A percentile compares a stretch with the other conserved stretches of the same genome.
These are phyloP conservation scores for Sesia apiformis DNA, from an alignment of 2,888 invertebrate species.

Conservation along the genomic window DNA sequence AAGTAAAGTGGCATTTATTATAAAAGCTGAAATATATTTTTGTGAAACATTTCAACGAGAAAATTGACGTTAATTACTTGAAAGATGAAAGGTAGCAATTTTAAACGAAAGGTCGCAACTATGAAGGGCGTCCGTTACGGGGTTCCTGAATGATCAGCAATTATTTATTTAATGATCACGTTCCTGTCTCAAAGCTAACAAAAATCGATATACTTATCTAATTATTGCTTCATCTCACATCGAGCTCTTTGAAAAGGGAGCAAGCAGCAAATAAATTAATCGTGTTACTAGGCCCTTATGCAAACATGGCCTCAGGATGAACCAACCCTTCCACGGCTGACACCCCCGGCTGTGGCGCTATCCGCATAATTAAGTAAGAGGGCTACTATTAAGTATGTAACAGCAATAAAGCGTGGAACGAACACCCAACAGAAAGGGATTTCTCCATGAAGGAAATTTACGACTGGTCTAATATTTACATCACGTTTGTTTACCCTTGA, in stretches of 20 bases:
- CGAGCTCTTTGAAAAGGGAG: constrained; percentile 32
- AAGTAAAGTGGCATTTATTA: too few relatives aligned
- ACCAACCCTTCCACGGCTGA: constrained; percentile 36
- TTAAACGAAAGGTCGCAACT: neutral
- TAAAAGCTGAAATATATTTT: neutral
- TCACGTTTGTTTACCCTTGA: neutral
- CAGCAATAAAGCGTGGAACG: constrained; percentile 53
- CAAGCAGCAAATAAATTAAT: constrained; percentile 47
- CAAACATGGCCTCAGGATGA: constrained; percentile 39
- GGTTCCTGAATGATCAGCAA: neutral
- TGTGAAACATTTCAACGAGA: constrained; percentile 15
- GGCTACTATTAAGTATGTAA: constrained; percentile 62
- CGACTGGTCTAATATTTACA: constrained; percentile 8
- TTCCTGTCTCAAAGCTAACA: neutral
- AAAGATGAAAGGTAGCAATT: constrained; percentile 28
- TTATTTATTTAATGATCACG: neutral
- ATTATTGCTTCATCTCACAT: too few relatives aligned
- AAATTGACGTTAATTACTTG: constrained; percentile 40
- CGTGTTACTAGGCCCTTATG: constrained; percentile 45
- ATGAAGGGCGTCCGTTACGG: neutral
- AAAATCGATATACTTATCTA: too few relatives aligned
- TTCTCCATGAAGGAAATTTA: constrained; percentile 45
- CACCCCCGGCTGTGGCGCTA: constrained; percentile 35
- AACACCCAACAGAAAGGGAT: constrained; percentile 35
- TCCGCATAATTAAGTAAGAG: constrained; percentile 68